Evolutionary conservation across 2,888 invertebrate species (phyloP).

Genomic region (Axea sp.): DNA sequence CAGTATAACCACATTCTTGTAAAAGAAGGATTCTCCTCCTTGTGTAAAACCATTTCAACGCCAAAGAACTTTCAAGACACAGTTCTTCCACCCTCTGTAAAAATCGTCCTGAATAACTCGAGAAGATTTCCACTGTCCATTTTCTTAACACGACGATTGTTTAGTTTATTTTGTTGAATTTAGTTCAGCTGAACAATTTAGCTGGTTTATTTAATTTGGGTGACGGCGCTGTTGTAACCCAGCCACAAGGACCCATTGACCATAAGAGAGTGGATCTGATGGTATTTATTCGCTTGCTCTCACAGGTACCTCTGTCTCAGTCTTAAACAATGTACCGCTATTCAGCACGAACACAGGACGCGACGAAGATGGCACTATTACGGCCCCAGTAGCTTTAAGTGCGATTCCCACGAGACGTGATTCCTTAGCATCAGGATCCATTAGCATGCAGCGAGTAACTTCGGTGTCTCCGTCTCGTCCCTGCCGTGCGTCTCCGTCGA

Average conservation of each 20-base stretch:
- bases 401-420: constrained; percentile 28
- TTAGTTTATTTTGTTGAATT: too few relatives aligned
- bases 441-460: constrained; percentile 43
- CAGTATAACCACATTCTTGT: too few relatives aligned
- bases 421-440: constrained; percentile 22
- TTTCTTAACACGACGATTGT: too few relatives aligned
- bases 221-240: too few relatives aligned
- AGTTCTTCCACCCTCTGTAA: too few relatives aligned
- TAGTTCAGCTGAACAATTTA: too few relatives aligned
- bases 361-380: background rate
- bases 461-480: constrained; percentile 20
- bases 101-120: too few relatives aligned
- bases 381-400: constrained; percentile 15
- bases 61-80: too few relatives aligned
- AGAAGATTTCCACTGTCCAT: too few relatives aligned
- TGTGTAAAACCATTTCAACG: too few relatives aligned
- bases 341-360: constrained; percentile 1
- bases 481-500: constrained; percentile 15
- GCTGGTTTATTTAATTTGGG: too few relatives aligned
- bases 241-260: background rate
- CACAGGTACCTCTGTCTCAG: background rate
- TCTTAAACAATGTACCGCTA: constrained; percentile 16
- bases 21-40: too few relatives aligned
- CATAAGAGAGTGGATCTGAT: background rate
- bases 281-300: constrained; percentile 17